A percentile compares a stretch with the other conserved stretches of the same genome.
Evolutionary conservation across 2,797 vertebrate species (phyloP).

Genomic region (Poeciliopsis paucimaculata): DNA sequence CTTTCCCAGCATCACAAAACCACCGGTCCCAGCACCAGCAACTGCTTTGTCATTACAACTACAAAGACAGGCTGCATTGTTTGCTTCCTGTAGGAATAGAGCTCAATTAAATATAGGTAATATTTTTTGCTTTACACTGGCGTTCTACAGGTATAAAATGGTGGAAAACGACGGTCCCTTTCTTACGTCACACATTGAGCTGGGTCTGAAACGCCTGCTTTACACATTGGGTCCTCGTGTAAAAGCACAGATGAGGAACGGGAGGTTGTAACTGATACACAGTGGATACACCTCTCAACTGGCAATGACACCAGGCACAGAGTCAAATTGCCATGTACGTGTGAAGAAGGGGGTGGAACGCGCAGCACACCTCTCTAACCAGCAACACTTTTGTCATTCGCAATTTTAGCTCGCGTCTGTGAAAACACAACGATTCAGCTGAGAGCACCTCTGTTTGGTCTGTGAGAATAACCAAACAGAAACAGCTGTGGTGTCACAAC

Average conservation of each 20-base stretch:
- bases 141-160: constrained; percentile 62
- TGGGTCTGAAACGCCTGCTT: background rate
- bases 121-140: constrained; percentile 30
- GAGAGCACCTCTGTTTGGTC: background rate
- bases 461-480: background rate
- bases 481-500: background rate
- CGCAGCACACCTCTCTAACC: background rate
- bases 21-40: constrained; percentile 24
- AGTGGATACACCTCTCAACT: background rate
- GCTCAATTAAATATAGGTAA: constrained; percentile 50
- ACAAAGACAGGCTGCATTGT: constrained; percentile 62
- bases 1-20: constrained; percentile 66
- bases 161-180: constrained; percentile 26
- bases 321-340: constrained; percentile 3
- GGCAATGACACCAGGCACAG: background rate
- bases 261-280: background rate
- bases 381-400: background rate
- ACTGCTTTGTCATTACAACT: constrained; percentile 76
- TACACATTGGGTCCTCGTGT: background rate
- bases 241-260: background rate
- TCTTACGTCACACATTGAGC: background rate
- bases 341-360: constrained; percentile 2
- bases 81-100: constrained; percentile 43
- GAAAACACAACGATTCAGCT: background rate
- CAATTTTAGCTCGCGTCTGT: background rate